Base-by-base conservation (phyloP, 2,888 invertebrate genomes). In the Flabesymbios commensalis region DNA sequence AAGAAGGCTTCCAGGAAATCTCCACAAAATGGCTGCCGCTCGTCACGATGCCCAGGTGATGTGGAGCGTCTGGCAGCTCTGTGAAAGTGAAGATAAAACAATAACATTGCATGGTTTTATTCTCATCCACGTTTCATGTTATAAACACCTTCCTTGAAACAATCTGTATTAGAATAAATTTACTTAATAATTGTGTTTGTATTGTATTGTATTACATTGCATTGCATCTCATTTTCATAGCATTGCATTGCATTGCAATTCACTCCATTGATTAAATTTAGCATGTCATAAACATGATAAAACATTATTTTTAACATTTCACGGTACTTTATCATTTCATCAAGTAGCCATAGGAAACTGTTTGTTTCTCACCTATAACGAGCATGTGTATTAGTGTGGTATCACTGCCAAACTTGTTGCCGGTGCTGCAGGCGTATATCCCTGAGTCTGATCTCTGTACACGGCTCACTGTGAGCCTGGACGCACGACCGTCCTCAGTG, bases 361-460 rank as follows among this genome's bases (percentile, higher is more conserved):
- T 17, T 17, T 17, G 14, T 7, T 45, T 45, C 45, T n/a, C 22
- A 7, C 29, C 3, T 78, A 77, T 84, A 31, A 95, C 92, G 55
- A 93, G 90, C 64, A 95, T 87, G 78, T 93, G 91, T 80, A 94
- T 91, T 56, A 90, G 89, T 88, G 93, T 91, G 82, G 92, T 90
- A 76, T 94, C 94, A 73, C 90, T 90, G 7, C 95, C 96, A 78
- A 92, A 95, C 53, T 90, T 87, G 83, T 95, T 96, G 72, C 90
- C 90, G 0, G 93, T 93, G 65, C 90, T 88, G 81, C 95, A 95
- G 55, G 91, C 90, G 79, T 94, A 90, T 56, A 91, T 88, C 10
- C 93, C 94, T 0, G 94, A 92, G 84, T 95, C 94, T 77, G 91
- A 91, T 62, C 94, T 86, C 73, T 90, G 90, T 17, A 93, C 92